A percentile compares a stretch with the other conserved stretches of the same genome.
Evolutionary conservation across 1,140 invertebrate genomes (phyloP).

Genomic region (Aphis craccivora): DNA sequence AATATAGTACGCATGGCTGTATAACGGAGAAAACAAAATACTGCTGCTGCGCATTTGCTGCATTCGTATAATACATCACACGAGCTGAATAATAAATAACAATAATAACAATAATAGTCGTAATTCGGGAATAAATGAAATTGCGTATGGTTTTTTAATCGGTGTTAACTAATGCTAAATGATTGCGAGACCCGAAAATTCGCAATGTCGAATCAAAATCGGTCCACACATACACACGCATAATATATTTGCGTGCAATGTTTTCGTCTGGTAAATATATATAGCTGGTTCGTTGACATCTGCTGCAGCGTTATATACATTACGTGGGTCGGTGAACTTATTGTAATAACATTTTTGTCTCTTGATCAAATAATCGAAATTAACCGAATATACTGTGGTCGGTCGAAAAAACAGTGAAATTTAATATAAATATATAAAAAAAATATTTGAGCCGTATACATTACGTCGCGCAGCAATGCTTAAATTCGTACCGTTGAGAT

Average conservation of each 20-base stretch:
- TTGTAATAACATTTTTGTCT: slow-evolving; percentile 36
- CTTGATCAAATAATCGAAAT: slow-evolving; percentile 32
- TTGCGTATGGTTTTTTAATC: slow-evolving; percentile 44
- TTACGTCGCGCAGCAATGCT: not conserved
- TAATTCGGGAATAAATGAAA: slow-evolving; percentile 16
- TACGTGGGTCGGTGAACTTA: slow-evolving; percentile 47
- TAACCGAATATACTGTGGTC: not conserved
- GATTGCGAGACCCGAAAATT: slow-evolving; percentile 48
- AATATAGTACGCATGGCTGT: not conserved
- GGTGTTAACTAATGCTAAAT: slow-evolving; percentile 52
- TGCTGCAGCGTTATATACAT: not conserved
- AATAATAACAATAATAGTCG: slow-evolving; percentile 15
- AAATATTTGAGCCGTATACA: not conserved
- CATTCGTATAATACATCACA: not conserved
- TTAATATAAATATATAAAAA: not conserved
- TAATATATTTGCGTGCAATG: not conserved
- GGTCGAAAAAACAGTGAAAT: not conserved
- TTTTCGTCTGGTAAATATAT: slow-evolving; percentile 37
- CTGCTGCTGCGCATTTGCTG: slow-evolving; percentile 9
- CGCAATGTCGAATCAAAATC: slow-evolving; percentile 23
- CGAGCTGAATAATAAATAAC: not conserved
- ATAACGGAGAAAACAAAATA: not conserved
- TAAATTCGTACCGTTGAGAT: not conserved
- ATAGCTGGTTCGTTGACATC: slow-evolving; percentile 48
- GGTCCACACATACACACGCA: not conserved